These are phyloP conservation scores for Zaprionus lineosus DNA, from an alignment of 2,888 invertebrate species.

Conservation along the genomic window DNA sequence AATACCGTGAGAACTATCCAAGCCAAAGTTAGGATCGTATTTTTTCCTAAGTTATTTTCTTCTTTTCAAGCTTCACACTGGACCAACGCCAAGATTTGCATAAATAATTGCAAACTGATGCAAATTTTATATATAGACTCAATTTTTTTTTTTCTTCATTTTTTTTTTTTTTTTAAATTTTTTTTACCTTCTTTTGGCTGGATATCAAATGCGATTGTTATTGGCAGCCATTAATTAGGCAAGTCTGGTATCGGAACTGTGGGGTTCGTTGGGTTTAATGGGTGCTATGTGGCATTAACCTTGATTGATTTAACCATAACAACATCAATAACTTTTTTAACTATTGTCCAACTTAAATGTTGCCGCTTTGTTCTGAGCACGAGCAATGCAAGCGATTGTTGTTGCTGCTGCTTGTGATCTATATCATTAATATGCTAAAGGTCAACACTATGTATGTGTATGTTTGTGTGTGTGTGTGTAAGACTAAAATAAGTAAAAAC, in stretches of 20 bases:
- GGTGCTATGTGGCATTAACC: slow-evolving; percentile 44
- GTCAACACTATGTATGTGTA: too few species aligned
- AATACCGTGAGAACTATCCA: slow-evolving; percentile 53
- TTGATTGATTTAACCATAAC: slow-evolving; percentile 55
- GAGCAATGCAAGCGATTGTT: slow-evolving; percentile 51
- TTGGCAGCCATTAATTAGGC: slow-evolving; percentile 64
- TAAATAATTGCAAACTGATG: slow-evolving; percentile 72
- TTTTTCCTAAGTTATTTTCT: background rate
- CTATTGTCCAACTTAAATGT: slow-evolving; percentile 18
- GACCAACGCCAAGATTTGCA: slow-evolving; percentile 57
- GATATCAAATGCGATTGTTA: slow-evolving; percentile 36
- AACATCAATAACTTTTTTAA: slow-evolving; percentile 32
- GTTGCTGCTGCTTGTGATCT: slow-evolving; percentile 23
- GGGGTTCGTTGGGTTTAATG: slow-evolving; percentile 19
- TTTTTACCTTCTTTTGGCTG: too few species aligned
- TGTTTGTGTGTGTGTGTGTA: too few species aligned
- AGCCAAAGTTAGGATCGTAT: background rate
- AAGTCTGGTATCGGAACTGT: slow-evolving; percentile 8
- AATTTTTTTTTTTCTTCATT: too few species aligned
- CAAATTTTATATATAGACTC: too few species aligned
- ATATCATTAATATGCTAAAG: slow-evolving; percentile 60
- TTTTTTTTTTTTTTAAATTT: too few species aligned
- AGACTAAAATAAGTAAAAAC: slow-evolving; percentile 6
- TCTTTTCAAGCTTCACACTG: slow-evolving; percentile 21
- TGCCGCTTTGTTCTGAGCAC: slow-evolving; percentile 34